A percentile compares a stretch with the other conserved stretches of the same genome.
Conservation (phyloP, 2,888 invertebrate genomes). For the Synergus umbraculus region DNA sequence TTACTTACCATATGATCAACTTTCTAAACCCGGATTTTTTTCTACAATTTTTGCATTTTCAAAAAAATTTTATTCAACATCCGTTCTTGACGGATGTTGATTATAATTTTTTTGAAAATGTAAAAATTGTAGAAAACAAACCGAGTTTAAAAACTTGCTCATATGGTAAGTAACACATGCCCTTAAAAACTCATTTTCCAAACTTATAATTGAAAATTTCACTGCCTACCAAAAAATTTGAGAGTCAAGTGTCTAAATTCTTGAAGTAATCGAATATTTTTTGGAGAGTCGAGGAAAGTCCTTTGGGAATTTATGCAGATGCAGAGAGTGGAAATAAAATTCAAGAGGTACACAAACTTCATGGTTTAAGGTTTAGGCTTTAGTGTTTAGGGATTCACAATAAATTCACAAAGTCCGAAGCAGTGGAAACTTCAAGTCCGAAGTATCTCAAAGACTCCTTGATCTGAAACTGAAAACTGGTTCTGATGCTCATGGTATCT, state of each 20-base stretch:
- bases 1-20: no score
- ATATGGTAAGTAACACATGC: no score
- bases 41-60: no score
- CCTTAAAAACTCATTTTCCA: not conserved
- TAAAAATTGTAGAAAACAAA: no score
- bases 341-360: not conserved
- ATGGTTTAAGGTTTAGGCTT: not conserved
- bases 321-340: not conserved
- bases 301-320: constrained; percentile 49
- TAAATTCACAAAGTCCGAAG: not conserved
- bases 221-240: constrained; percentile 55
- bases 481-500: not conserved
- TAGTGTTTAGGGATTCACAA: not conserved
- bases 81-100: no score
- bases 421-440: not conserved
- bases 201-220: not conserved
- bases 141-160: no score
- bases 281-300: constrained; percentile 60
- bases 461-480: not conserved
- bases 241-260: constrained; percentile 53
- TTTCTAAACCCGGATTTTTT: no score
- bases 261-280: constrained; percentile 56
- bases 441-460: not conserved
- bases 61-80: no score
- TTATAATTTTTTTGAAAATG: no score